A percentile compares a stretch with the other conserved stretches of the same genome.
These are phyloP conservation scores for Euwallacea fornicatus DNA, from an alignment of 1,140 invertebrate genomes.

Conservation along the genomic window DNA sequence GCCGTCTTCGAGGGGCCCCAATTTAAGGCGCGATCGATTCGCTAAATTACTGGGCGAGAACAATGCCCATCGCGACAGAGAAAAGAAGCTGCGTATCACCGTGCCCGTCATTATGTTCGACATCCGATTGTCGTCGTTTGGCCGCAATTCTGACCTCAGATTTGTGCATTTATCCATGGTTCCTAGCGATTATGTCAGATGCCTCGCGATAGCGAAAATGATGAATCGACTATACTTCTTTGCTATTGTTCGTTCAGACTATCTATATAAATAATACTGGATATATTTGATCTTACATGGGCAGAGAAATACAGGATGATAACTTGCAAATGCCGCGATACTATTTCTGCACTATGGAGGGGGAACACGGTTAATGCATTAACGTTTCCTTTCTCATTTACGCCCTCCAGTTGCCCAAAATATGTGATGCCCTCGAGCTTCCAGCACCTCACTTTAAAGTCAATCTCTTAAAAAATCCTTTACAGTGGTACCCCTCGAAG, in stretches of 20 bases:
- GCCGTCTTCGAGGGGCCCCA: conserved; percentile 19
- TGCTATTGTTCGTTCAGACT: neutral
- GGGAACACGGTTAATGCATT: too few species aligned
- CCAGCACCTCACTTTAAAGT: too few species aligned
- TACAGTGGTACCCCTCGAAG: too few species aligned
- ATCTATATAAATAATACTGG: neutral
- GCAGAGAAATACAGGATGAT: too few species aligned
- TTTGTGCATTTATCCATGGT: conserved; percentile 35
- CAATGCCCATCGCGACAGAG: conserved; percentile 19
- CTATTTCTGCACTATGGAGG: too few species aligned
- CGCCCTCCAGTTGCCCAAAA: too few species aligned
- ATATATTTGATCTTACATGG: too few species aligned
- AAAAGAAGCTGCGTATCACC: conserved; percentile 39
- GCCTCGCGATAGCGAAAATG: conserved; percentile 19
- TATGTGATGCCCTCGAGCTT: too few species aligned
- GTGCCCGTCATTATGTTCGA: conserved; percentile 35
- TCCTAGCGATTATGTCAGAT: conserved; percentile 31
- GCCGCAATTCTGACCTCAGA: conserved; percentile 27
- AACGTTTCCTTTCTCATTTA: too few species aligned
- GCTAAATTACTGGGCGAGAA: conserved; percentile 35
- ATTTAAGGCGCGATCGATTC: conserved; percentile 35
- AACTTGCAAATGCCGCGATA: too few species aligned
- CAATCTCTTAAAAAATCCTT: too few species aligned
- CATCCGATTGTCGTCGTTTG: conserved; percentile 29
- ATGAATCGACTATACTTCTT: neutral